phyloP scores from a whole-genome alignment of 2,797 vertebrate species.

The Rhincodon typus region DNA sequence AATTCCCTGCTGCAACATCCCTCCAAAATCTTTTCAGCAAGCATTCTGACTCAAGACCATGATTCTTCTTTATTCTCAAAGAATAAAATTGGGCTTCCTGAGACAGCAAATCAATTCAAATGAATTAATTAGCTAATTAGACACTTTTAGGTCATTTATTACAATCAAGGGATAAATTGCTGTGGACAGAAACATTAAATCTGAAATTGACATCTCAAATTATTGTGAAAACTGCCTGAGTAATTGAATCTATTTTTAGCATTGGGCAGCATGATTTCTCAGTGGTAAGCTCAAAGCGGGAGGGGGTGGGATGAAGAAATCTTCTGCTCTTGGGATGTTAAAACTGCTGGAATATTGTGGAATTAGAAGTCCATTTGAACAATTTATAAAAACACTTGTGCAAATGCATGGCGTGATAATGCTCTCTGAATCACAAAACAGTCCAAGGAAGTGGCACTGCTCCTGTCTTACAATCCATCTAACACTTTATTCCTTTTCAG shows the following conservation, averaged over 20 bases:
- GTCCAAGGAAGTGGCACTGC: too few species aligned
- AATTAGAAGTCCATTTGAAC: background rate
- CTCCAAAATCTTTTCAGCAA: background rate
- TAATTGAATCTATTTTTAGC: background rate
- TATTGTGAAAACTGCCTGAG: background rate
- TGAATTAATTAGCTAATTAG: slow-evolving; percentile 3
- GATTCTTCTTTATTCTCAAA: background rate
- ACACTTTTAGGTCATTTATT: background rate
- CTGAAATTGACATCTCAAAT: background rate
- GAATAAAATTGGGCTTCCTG: background rate
- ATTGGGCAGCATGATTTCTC: too few species aligned
- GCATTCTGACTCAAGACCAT: too few species aligned
- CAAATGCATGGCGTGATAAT: background rate
- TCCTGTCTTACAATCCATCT: background rate
- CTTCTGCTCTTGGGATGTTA: background rate
- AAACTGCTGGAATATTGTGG: background rate
- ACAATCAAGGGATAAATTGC: background rate
- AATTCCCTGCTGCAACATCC: background rate
- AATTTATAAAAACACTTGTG: background rate
- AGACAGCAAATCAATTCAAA: background rate
- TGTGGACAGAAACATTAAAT: background rate
- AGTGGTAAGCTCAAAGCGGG: background rate
- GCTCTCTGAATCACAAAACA: too few species aligned
- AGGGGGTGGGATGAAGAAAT: too few species aligned
- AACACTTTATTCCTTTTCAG: background rate